Evolutionary conservation across 2,113 vertebrate species (phyloP).

Genomic region (Triplophysa rosa): DNA sequence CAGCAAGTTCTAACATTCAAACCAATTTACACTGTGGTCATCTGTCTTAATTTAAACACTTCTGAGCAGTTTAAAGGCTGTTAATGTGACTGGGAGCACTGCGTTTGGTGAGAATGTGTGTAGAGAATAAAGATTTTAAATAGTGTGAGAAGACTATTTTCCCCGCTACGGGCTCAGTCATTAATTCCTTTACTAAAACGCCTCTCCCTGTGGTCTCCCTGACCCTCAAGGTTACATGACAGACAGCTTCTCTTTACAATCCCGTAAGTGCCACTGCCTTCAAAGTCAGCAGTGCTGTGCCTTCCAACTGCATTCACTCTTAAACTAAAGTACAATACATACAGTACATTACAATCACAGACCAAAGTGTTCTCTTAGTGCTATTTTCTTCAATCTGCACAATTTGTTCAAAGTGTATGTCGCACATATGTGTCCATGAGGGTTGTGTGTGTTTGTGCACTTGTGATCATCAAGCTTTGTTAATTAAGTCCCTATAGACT

Average conservation of each 20-base stretch:
- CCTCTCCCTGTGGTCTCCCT: constrained; percentile 50
- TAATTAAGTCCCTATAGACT: constrained; percentile 75
- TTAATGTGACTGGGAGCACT: background rate
- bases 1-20: background rate
- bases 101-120: constrained; percentile 13
- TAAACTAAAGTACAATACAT: constrained; percentile 23
- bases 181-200: constrained; percentile 58
- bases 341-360: constrained; percentile 17
- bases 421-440: constrained; percentile 32
- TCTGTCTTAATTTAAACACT: constrained; percentile 1
- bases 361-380: background rate
- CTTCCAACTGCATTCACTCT: constrained; percentile 61
- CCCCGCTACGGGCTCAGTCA: constrained; percentile 36
- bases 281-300: constrained; percentile 64
- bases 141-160: constrained; percentile 6
- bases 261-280: constrained; percentile 69
- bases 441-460: constrained; percentile 28
- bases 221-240: constrained; percentile 68
- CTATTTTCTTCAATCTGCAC: constrained; percentile 1
- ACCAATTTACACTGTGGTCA: background rate
- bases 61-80: constrained; percentile 1
- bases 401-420: constrained; percentile 23
- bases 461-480: constrained; percentile 53
- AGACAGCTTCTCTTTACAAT: constrained; percentile 74
- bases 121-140: constrained; percentile 2